phyloP scores from a whole-genome alignment of 2,888 invertebrate species.

The Vandiemenella viatica region DNA sequence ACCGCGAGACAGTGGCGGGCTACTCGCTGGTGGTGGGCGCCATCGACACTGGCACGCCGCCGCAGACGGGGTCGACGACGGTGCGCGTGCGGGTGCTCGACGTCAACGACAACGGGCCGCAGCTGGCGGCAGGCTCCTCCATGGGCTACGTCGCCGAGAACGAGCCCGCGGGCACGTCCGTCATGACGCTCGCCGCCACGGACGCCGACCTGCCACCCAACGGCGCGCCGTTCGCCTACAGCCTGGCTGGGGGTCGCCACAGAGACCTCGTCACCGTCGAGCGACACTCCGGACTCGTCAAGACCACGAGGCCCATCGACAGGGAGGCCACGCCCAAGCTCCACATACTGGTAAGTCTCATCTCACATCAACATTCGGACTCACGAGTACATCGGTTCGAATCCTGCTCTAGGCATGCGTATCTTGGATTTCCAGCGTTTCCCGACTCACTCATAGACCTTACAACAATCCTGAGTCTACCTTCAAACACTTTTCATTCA shows the following conservation, averaged over 20 bases:
- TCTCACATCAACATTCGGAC: not conserved
- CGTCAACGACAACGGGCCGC: constrained; percentile 86
- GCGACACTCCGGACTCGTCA: constrained; percentile 62
- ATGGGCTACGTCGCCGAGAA: constrained; percentile 74
- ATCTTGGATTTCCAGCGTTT: not conserved
- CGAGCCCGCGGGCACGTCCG: constrained; percentile 65
- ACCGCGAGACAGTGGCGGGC: constrained; percentile 60
- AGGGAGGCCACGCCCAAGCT: constrained; percentile 64
- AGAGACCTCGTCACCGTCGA: constrained; percentile 61
- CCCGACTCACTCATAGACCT: not conserved
- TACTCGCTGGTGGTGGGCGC: constrained; percentile 72
- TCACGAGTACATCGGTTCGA: not conserved
- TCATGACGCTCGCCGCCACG: constrained; percentile 70
- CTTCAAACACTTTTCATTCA: no score
- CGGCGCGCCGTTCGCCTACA: constrained; percentile 77
- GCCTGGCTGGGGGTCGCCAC: constrained; percentile 61
- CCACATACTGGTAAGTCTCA: constrained; percentile 39
- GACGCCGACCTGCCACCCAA: constrained; percentile 85
- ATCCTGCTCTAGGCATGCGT: not conserved
- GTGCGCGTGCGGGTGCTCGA: constrained; percentile 68
- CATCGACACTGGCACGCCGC: constrained; percentile 75
- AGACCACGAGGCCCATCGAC: constrained; percentile 65
- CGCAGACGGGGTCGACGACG: constrained; percentile 79
- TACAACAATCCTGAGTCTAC: no score
- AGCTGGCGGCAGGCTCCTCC: constrained; percentile 52